Base-by-base conservation (phyloP, 2,113 vertebrate species). In the Eretmochelys imbricata region DNA sequence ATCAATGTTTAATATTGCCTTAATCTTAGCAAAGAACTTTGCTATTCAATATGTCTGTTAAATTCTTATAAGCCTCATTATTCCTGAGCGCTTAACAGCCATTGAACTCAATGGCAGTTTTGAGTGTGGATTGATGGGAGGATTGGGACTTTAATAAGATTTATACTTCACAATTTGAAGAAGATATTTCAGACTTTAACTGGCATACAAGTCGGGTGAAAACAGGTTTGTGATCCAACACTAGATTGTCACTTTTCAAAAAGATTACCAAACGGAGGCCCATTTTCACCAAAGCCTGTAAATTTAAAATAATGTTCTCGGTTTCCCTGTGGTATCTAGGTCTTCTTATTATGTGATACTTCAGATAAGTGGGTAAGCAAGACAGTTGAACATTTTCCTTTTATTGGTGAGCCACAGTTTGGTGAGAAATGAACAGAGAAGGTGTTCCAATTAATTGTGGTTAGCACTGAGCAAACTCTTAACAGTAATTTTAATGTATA, bases 1-100 rank as follows among this genome's bases (percentile, higher is more conserved):
- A 89, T 90, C 86, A 96, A 69, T 84, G 72, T 89, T 89, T 91
- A 95, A 96, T 97, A 91, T 69, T 5, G 5, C 54, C 72, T 91
- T 46, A 42, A 89, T 82, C 85, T 95, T 55, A 94, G 75, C 92
- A 95, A 42, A 79, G n/a, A 93, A 46, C 84, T 81, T 87, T 50
- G 42, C 91, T 89, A 87, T 95, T 94, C 94, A 79, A 95, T 94
- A 91, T 50, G 42, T 48, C 35, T 89, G 25, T 80, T 92, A 80
- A 91, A 24, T 89, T 95, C 91, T 92, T 78, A 89, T 50, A 82
- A 49, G 12, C 90, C 92, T 55, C 65, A 42, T 93, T 84, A 84
- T 94, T 27, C 65, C 55, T 84, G 35, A 54, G 49, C 84, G 54
- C 42, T 46, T 93, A 59, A 93, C 76, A 90, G 91, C 49, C 12